Percentiles rank a stretch among this genome's conserved stretches.
These are phyloP conservation scores for Azemiops feae DNA, from an alignment of 2,113 vertebrate species.

Conservation along the genomic window DNA sequence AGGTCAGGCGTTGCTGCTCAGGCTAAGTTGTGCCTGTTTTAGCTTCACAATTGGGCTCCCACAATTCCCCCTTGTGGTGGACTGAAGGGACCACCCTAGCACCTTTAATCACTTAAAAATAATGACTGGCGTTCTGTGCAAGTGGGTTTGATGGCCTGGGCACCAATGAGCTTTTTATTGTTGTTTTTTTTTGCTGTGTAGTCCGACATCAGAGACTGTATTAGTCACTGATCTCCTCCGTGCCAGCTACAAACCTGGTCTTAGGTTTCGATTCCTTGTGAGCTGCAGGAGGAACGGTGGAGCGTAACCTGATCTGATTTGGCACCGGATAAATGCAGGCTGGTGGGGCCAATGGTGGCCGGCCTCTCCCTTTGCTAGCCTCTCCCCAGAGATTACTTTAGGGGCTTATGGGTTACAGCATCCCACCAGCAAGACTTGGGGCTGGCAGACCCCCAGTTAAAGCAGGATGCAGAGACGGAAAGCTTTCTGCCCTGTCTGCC, in stretches of 20 bases:
- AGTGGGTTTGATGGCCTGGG: too few relatives aligned
- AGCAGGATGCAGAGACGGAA: conserved; percentile 47
- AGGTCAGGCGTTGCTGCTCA: not conserved
- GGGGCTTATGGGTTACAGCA: conserved; percentile 53
- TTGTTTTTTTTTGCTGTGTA: too few relatives aligned
- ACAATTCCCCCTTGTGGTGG: not conserved
- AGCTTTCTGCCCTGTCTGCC: conserved; percentile 53
- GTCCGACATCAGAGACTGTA: not conserved
- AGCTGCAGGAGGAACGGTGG: not conserved
- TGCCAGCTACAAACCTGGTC: not conserved
- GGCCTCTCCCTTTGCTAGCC: conserved; percentile 61
- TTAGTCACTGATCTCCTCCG: not conserved
- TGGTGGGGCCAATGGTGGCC: conserved; percentile 37
- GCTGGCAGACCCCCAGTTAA: conserved; percentile 57
- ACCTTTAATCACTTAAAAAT: not conserved
- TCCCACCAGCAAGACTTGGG: conserved; percentile 42
- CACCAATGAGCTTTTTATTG: not conserved
- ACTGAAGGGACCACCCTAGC: not conserved
- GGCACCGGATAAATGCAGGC: not conserved
- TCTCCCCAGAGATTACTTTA: conserved; percentile 67
- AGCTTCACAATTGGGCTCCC: not conserved
- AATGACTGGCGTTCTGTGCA: not conserved
- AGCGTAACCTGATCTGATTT: not conserved
- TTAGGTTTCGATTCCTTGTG: not conserved
- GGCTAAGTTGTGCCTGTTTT: not conserved